Conservation (phyloP, 2,797 vertebrate genomes). For the Hippopotamyrus pictus region DNA sequence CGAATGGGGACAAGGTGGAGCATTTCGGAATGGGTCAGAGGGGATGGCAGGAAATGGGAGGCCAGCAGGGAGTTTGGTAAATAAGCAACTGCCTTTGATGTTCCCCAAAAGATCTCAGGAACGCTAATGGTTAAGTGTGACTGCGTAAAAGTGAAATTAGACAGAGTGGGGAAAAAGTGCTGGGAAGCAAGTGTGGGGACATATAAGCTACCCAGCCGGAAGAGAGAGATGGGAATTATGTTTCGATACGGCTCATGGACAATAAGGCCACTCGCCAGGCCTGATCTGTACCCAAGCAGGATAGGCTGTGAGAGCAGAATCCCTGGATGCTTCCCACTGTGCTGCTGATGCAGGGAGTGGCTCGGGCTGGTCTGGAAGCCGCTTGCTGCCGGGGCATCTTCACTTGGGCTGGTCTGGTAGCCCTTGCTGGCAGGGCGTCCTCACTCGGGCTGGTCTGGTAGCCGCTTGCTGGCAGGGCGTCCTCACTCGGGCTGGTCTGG, state of each 20-base stretch:
- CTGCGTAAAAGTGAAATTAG: not conserved
- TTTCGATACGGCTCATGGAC: not conserved
- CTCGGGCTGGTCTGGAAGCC: not conserved
- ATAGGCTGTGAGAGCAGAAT: not conserved
- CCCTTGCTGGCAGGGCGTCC: not conserved
- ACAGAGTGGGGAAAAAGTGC: no score
- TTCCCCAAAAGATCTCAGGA: not conserved
- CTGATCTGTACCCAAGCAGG: not conserved
- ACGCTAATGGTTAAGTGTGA: not conserved
- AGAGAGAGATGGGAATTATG: not conserved
- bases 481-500: not conserved
- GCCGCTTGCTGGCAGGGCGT: not conserved
- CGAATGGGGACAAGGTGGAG: not conserved
- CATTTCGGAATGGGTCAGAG: not conserved
- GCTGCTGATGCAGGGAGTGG: not conserved
- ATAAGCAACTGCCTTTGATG: slow-evolving; percentile 10
- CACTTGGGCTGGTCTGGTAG: no score
- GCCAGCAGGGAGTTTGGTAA: not conserved
- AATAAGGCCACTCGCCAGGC: not conserved
- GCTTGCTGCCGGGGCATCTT: not conserved
- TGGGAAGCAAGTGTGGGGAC: not conserved
- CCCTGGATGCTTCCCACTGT: not conserved
- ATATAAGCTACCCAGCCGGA: not conserved
- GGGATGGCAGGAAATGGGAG: not conserved
- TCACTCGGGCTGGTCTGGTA: not conserved